phyloP scores from a whole-genome alignment of 2,113 vertebrate species.

The Atherinomorus stipes region DNA sequence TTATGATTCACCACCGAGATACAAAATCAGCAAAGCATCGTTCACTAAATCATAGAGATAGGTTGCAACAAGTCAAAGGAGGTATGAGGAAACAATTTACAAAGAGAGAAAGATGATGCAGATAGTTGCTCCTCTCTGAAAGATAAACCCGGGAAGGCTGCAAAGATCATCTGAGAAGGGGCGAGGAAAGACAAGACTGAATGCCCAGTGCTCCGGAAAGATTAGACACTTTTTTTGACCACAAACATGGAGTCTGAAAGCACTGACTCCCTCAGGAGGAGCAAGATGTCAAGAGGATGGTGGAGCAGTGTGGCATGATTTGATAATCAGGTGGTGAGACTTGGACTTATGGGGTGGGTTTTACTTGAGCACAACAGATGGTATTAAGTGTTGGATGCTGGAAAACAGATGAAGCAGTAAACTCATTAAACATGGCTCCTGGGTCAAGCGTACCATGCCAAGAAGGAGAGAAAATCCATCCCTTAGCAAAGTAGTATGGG shows the following conservation, averaged over 20 bases:
- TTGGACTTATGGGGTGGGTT: constrained; percentile 37
- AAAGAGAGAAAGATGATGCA: constrained; percentile 66
- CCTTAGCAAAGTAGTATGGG: constrained; percentile 20
- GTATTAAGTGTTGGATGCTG: constrained; percentile 60
- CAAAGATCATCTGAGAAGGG: constrained; percentile 34
- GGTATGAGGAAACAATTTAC: constrained; percentile 66
- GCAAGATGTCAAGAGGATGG: constrained; percentile 45
- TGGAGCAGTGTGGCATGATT: constrained; percentile 4
- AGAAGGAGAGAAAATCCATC: constrained; percentile 34
- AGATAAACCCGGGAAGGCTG: constrained; percentile 57
- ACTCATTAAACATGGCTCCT: constrained; percentile 67
- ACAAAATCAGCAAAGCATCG: constrained; percentile 51
- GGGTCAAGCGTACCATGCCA: constrained; percentile 60
- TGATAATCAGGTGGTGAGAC: constrained; percentile 49
- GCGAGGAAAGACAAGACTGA: constrained; percentile 53
- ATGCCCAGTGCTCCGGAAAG: constrained; percentile 43
- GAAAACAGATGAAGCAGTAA: constrained; percentile 70
- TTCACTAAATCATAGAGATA: constrained; percentile 68
- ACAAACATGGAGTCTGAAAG: constrained; percentile 29
- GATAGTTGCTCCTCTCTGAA: constrained; percentile 56
- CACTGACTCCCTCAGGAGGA: constrained; percentile 55
- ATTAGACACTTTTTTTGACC: constrained; percentile 55
- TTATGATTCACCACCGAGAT: constrained; percentile 50
- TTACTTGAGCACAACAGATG: constrained; percentile 66
- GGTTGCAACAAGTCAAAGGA: constrained; percentile 59